Conservation (phyloP, 2,797 vertebrate genomes). For the Apogon talboti region DNA sequence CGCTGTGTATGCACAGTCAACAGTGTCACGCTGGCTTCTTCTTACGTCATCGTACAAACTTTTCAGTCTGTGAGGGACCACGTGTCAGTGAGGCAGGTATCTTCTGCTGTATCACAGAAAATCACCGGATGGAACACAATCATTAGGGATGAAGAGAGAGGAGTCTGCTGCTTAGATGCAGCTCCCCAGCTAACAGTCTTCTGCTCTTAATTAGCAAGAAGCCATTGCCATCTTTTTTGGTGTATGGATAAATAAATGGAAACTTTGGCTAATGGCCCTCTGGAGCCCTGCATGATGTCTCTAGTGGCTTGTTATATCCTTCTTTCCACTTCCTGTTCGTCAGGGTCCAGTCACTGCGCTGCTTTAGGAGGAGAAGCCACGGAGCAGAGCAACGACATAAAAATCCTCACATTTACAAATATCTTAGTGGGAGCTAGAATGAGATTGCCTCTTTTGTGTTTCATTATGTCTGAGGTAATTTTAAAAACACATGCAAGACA, state of each 20-base stretch:
- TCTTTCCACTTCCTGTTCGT: constrained; percentile 69
- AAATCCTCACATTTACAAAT: constrained; percentile 37
- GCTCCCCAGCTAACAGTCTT: constrained; percentile 53
- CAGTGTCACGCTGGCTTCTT: neutral
- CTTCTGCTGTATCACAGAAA: constrained; percentile 45
- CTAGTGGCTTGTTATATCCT: constrained; percentile 77
- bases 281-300: constrained; percentile 56
- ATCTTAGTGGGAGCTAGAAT: neutral
- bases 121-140: constrained; percentile 45
- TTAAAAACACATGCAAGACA: neutral
- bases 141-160: constrained; percentile 29
- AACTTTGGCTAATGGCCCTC: constrained; percentile 75
- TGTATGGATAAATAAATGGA: constrained; percentile 72
- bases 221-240: constrained; percentile 32
- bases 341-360: constrained; percentile 48
- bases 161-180: constrained; percentile 33
- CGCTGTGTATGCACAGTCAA: constrained; percentile 31
- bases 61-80: constrained; percentile 28
- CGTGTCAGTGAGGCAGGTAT: constrained; percentile 37
- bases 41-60: constrained; percentile 31
- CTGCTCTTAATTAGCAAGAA: constrained; percentile 65
- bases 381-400: constrained; percentile 19
- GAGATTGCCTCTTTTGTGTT: neutral
- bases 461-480: neutral
- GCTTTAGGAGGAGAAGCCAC: constrained; percentile 23